Conservation (phyloP, 1,140 invertebrate species). For the Rhizoglyphus robini region DNA sequence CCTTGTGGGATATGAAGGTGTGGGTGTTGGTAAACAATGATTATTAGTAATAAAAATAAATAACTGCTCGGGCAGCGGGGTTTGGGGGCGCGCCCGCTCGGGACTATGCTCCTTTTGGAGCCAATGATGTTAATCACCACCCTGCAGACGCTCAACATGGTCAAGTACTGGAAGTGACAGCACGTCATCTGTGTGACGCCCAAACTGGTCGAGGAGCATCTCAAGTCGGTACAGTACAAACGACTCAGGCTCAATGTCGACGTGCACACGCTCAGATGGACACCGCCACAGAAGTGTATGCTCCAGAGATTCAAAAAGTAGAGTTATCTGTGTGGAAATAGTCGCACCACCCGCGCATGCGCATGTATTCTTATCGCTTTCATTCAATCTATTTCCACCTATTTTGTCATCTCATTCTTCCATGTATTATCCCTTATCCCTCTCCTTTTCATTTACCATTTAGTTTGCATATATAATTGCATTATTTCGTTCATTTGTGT, state of each 20-base stretch:
- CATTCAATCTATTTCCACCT: no score
- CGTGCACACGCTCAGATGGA: slow-evolving; percentile 59
- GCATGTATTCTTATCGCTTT: no score
- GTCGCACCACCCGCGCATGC: background rate
- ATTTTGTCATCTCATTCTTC: no score
- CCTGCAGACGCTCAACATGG: slow-evolving; percentile 88
- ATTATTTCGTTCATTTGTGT: no score
- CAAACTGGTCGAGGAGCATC: slow-evolving; percentile 82
- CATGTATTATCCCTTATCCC: no score
- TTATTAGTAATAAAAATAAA: no score
- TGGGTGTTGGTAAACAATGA: no score
- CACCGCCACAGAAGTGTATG: no score
- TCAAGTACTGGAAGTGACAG: slow-evolving; percentile 53
- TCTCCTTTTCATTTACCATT: no score
- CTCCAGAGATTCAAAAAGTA: background rate
- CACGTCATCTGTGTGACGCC: slow-evolving; percentile 94
- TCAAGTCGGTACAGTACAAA: slow-evolving; percentile 80
- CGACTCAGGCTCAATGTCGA: slow-evolving; percentile 76
- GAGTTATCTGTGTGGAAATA: background rate
- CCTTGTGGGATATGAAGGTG: no score
- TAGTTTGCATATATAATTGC: no score
- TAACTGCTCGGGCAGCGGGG: no score
- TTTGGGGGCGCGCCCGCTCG: slow-evolving; percentile 88
- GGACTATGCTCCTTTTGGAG: slow-evolving; percentile 67
- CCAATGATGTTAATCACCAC: slow-evolving; percentile 87